Conservation (phyloP, 2,113 vertebrate genomes). For the Oryzias melastigma region DNA sequence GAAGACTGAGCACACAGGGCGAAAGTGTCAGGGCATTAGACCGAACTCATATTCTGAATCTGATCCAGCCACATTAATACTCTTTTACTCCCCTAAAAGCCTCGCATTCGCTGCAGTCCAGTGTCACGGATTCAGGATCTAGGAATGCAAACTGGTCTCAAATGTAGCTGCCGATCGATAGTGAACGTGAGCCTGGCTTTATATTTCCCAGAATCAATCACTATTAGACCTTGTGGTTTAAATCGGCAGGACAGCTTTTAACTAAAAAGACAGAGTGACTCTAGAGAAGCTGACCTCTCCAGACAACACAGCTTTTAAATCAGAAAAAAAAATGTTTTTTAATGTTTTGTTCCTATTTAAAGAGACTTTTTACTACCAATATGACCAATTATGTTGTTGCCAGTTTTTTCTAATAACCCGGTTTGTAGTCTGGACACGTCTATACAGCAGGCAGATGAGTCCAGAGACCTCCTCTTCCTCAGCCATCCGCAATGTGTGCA, state of each 20-base stretch:
- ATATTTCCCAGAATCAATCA: constrained; percentile 70
- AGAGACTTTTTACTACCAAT: too few species aligned
- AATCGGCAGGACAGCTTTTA: constrained; percentile 55
- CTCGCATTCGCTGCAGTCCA: constrained; percentile 19
- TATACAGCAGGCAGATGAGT: not conserved
- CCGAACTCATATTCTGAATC: constrained; percentile 54
- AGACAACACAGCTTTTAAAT: constrained; percentile 8
- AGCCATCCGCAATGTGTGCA: not conserved
- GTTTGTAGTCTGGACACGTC: not conserved
- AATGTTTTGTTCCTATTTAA: too few species aligned
- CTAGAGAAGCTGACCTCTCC: constrained; percentile 12
- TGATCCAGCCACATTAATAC: constrained; percentile 53
- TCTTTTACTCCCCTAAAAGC: constrained; percentile 51
- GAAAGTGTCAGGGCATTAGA: constrained; percentile 38
- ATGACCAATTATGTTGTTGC: too few species aligned
- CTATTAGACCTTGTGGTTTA: constrained; percentile 54
- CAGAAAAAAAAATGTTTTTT: not conserved
- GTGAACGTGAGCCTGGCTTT: constrained; percentile 57
- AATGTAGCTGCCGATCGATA: constrained; percentile 62
- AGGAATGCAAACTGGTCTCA: constrained; percentile 55
- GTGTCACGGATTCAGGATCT: constrained; percentile 40
- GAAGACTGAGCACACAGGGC: constrained; percentile 12
- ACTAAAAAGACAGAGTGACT: constrained; percentile 45
- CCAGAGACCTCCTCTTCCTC: not conserved
- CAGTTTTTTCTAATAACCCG: too few species aligned